phyloP scores from a whole-genome alignment of 2,113 vertebrate species.

The Podiceps cristatus region DNA sequence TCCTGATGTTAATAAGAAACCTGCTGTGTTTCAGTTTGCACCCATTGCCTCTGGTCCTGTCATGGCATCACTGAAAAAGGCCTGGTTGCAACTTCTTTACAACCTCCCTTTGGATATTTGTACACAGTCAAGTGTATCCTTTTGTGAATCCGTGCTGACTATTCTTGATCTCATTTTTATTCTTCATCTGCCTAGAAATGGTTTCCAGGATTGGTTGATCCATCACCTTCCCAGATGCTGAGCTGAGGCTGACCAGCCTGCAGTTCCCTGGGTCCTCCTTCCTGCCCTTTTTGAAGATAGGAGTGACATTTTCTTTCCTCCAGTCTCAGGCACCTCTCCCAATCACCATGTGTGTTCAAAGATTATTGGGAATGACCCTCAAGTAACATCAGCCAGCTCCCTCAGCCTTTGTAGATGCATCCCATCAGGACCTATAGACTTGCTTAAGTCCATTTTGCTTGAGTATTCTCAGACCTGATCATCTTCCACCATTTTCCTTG shows the following conservation, averaged over 20 bases:
- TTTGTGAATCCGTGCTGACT: background rate
- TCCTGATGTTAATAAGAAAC: background rate
- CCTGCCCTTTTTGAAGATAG: background rate
- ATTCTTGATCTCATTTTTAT: background rate
- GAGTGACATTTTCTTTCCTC: background rate
- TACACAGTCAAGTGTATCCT: background rate
- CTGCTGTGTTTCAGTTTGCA: background rate
- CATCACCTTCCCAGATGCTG: background rate
- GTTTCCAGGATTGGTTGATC: background rate
- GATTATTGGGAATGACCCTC: rapidly evolving
- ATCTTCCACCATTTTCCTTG: background rate
- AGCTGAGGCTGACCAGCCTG: background rate
- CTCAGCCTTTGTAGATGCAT: background rate
- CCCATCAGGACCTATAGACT: background rate
- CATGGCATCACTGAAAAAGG: background rate
- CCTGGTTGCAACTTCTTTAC: background rate
- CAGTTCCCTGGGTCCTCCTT: background rate
- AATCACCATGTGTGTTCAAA: background rate
- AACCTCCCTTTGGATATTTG: background rate
- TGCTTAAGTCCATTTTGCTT: background rate
- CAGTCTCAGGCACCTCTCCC: background rate
- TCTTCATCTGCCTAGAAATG: background rate
- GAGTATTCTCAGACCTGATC: background rate
- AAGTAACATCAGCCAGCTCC: background rate
- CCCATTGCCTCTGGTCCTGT: background rate